A percentile compares a stretch with the other conserved stretches of the same genome.
Evolutionary conservation across 2,888 invertebrate species (phyloP).

Genomic region (Clitarchus hookeri): DNA sequence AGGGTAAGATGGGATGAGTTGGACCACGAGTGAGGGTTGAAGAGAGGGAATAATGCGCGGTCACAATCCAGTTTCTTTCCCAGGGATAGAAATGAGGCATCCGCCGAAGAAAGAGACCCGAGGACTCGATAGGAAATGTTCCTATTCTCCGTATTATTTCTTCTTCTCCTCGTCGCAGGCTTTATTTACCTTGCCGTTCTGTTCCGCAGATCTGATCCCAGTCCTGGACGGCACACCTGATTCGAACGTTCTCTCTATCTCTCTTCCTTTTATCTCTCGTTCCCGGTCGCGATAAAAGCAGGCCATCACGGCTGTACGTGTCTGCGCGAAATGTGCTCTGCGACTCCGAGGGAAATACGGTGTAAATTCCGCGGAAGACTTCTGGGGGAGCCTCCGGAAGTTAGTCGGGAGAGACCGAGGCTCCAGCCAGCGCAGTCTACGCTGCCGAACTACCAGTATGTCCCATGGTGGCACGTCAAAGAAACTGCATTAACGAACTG

Average conservation of each 20-base stretch:
- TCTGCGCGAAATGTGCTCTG: neutral
- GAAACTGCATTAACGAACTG: no score
- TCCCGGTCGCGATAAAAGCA: neutral
- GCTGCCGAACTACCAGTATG: no score
- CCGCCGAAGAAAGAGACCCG: neutral
- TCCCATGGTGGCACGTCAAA: no score
- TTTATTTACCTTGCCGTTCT: neutral
- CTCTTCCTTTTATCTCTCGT: neutral
- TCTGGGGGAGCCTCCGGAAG: neutral
- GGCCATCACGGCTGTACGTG: neutral
- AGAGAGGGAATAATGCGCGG: neutral
- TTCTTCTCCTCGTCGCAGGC: neutral
- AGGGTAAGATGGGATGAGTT: neutral
- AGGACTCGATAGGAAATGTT: constrained; percentile 7
- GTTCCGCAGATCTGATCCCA: neutral
- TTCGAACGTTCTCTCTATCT: neutral
- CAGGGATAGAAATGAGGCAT: neutral
- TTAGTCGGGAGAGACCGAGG: no score
- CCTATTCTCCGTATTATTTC: constrained; percentile 14
- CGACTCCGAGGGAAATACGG: neutral
- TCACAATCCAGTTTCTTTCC: neutral
- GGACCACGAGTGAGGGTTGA: neutral
- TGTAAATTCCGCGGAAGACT: neutral
- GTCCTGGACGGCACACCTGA: neutral
- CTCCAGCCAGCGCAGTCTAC: no score